These are phyloP conservation scores for Megalops cyprinoides DNA, from an alignment of 2,797 vertebrate genomes.

Conservation along the genomic window DNA sequence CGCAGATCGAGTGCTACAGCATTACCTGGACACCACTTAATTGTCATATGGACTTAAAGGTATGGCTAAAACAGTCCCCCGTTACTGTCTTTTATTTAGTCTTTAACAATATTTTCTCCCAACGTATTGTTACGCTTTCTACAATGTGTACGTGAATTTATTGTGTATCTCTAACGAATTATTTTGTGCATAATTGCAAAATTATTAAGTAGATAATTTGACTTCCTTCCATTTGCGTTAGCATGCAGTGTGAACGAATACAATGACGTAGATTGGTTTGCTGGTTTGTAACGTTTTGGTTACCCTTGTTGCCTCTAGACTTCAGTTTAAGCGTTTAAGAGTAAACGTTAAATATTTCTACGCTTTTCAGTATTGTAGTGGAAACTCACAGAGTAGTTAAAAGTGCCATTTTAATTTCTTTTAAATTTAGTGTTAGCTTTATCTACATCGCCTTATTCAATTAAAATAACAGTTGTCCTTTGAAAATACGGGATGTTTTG, in stretches of 20 bases:
- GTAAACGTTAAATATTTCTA: neutral
- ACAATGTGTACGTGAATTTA: neutral
- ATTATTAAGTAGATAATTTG: neutral
- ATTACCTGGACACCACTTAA: constrained; percentile 84
- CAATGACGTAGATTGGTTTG: neutral
- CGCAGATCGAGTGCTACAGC: constrained; percentile 82
- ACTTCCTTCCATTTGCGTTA: neutral
- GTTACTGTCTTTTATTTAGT: neutral
- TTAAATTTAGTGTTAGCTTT: too few species aligned
- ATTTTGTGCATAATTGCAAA: neutral
- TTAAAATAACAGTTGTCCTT: too few species aligned
- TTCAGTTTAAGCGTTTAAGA: neutral
- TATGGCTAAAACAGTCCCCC: constrained; percentile 52
- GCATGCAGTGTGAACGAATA: neutral
- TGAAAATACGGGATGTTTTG: constrained; percentile 63
- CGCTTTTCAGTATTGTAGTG: neutral
- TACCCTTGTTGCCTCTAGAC: neutral
- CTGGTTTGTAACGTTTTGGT: neutral
- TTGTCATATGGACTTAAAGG: constrained; percentile 84
- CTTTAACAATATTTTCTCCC: neutral
- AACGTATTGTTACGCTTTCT: neutral
- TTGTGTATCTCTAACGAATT: constrained; percentile 5
- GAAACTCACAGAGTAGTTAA: too few species aligned
- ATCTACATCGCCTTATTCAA: too few species aligned
- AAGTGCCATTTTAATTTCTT: neutral